These are phyloP conservation scores for Gallinago jamesoni DNA, from an alignment of 2,113 vertebrate species.

Conservation along the genomic window DNA sequence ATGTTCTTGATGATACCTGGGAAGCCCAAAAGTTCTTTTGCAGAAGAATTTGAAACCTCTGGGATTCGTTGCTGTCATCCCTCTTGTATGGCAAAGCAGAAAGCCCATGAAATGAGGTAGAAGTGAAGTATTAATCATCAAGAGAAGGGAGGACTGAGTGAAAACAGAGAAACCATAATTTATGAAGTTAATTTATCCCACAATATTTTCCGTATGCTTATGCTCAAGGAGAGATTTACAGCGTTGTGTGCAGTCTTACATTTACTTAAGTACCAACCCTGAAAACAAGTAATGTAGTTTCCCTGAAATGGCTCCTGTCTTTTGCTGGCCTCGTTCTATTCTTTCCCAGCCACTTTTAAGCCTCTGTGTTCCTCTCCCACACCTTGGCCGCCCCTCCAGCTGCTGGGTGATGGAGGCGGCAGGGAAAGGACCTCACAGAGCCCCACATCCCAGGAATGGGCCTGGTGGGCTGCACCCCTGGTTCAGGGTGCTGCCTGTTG, in stretches of 20 bases:
- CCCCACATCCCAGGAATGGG: fast-evolving
- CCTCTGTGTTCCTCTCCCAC: not conserved
- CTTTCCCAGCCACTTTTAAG: not conserved
- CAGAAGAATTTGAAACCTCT: not conserved
- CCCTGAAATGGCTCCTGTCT: not conserved
- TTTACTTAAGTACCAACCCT: not conserved
- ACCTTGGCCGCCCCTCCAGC: not conserved
- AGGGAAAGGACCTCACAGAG: not conserved
- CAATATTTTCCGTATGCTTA: slow-evolving; percentile 21
- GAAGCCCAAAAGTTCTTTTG: not conserved
- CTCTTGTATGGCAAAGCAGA: not conserved
- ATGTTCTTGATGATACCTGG: not conserved
- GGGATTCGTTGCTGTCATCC: not conserved
- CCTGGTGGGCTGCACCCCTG: not conserved
- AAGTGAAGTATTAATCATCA: not conserved
- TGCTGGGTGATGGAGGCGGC: not conserved
- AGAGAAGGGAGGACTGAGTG: not conserved
- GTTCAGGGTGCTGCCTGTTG: not conserved
- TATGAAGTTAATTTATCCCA: slow-evolving; percentile 13
- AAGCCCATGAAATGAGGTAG: not conserved
- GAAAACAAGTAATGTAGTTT: not conserved
- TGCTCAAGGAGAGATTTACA: slow-evolving; percentile 17
- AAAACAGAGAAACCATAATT: slow-evolving; percentile 48
- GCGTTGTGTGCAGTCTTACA: not conserved
- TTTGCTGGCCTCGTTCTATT: not conserved